Base-by-base conservation (phyloP, 1,140 invertebrate species). In the Bombyx mori region DNA sequence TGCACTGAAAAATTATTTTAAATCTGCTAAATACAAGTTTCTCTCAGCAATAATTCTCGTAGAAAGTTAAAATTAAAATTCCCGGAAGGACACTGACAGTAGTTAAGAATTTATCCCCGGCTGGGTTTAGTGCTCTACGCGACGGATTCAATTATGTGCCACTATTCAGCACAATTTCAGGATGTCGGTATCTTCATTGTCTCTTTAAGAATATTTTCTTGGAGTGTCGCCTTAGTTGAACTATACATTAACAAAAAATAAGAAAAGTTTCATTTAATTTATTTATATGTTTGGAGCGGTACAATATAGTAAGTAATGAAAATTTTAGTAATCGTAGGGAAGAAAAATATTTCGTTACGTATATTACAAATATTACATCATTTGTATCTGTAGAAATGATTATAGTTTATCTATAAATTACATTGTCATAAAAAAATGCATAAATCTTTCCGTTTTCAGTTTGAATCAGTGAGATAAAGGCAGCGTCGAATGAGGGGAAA, bases 401-500 rank as follows among this genome's bases (percentile, higher is more conserved):
- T 0, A 35, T 35, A 5, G 1, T 35, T 35, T 35, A 3, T 35
- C 26, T 35, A 35, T 35, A 5, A 35, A 2, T 35, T 35, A 35
- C 26, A 35, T 35, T 1, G 26, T 35, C 26, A 35, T 35, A 35
- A 35, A 35, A 35, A 42, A 50, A 9, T 44, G 53, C 9, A 56
- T 46, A 49, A 49, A 56, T 46, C 54, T 48, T 53, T 35, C 54
- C 54, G 22, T 57, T 61, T 57, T 60, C 54, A 60, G 42, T 63
- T 57, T 57, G 48, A 63, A 60, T 60, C 60, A 55, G 47, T 45
- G 51, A 63, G 50, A 60, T 57, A 60, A 63, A 63, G 57, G 55
- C 51, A 54, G 62, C 55, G 54, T 52, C 55, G 52, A 60, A 63
- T 62, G 52, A 58, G 60, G 35, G 45, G 57, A 52, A 66, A 66